Conservation (phyloP, 2,113 vertebrate species). For the Salvelinus namaycush region DNA sequence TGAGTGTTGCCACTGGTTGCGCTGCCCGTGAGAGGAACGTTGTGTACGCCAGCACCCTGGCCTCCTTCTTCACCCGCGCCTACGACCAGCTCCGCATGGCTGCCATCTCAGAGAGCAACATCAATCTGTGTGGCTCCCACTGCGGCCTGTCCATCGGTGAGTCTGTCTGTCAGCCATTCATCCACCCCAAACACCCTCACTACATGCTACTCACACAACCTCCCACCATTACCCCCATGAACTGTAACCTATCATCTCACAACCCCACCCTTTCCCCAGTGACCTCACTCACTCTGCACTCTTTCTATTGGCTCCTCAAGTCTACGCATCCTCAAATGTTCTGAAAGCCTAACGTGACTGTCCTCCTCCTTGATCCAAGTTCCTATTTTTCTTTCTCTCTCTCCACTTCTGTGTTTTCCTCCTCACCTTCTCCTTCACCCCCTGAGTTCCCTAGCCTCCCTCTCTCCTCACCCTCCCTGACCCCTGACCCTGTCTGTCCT, state of each 20-base stretch:
- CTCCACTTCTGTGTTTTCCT: conserved; percentile 61
- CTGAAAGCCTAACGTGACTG: conserved; percentile 1
- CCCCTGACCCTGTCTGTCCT: conserved; percentile 45
- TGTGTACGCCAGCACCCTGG: conserved; percentile 89
- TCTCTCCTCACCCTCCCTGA: conserved; percentile 49
- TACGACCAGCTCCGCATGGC: conserved; percentile 95
- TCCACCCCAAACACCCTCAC: neutral
- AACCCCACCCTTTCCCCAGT: neutral
- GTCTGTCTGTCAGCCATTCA: conserved; percentile 36
- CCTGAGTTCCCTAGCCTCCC: conserved; percentile 48
- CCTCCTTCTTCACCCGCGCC: conserved; percentile 88
- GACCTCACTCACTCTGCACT: conserved; percentile 9
- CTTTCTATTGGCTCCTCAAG: neutral
- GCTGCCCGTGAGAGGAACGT: conserved; percentile 85
- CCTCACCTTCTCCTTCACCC: neutral
- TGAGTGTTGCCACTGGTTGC: conserved; percentile 88
- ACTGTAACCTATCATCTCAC: conserved; percentile 21
- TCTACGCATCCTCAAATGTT: conserved; percentile 14
- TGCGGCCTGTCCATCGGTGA: conserved; percentile 93
- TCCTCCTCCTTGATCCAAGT: conserved; percentile 6
- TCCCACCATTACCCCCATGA: conserved; percentile 17
- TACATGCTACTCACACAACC: neutral
- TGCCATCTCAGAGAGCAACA: conserved; percentile 91
- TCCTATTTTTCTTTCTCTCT: conserved; percentile 41
- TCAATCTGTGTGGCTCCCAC: conserved; percentile 93